Conservation (phyloP, 2,797 vertebrate species). For the Acomys russatus region DNA sequence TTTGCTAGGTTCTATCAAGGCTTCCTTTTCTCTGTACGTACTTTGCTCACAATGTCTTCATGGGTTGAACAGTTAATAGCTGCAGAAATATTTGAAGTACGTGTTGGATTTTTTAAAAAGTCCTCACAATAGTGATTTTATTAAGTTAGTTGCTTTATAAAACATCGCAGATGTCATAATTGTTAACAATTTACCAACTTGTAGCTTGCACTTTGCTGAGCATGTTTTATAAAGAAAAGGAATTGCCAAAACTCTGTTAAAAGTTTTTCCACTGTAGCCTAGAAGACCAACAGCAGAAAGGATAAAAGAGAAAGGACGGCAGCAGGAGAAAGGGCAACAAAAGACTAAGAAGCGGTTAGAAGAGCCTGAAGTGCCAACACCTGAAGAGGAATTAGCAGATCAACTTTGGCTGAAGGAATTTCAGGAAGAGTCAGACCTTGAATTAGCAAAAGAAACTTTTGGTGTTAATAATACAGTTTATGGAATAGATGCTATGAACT, state of each 20-base stretch:
- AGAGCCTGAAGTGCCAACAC: slow-evolving; percentile 88
- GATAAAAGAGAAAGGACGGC: too few species aligned
- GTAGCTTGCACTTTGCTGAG: slow-evolving; percentile 90
- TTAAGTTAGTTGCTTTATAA: slow-evolving; percentile 99
- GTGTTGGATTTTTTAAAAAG: slow-evolving; percentile 59
- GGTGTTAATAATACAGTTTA: slow-evolving; percentile 92
- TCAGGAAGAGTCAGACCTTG: slow-evolving; percentile 97
- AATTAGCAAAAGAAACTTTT: slow-evolving; percentile 97
- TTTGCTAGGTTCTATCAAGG: slow-evolving; percentile 61
- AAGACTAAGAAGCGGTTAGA: slow-evolving; percentile 82
- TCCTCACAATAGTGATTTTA: slow-evolving; percentile 96
- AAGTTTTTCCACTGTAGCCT: slow-evolving; percentile 77
- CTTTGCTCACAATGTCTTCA: slow-evolving; percentile 65
- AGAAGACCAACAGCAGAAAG: slow-evolving; percentile 71
- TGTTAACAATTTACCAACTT: slow-evolving; percentile 92
- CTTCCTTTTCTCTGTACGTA: slow-evolving; percentile 41
- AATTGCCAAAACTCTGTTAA: slow-evolving; percentile 87
- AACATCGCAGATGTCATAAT: slow-evolving; percentile 94
- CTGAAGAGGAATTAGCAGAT: slow-evolving; percentile 94
- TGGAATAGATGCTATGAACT: slow-evolving; percentile 98
- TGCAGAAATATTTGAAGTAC: slow-evolving; percentile 77
- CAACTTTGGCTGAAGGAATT: slow-evolving; percentile 95
- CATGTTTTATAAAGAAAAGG: slow-evolving; percentile 91
- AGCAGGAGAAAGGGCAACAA: too few species aligned
- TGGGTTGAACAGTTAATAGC: slow-evolving; percentile 26